Conservation (phyloP, 2,797 vertebrate genomes). For the Pogoniulus pusillus region DNA sequence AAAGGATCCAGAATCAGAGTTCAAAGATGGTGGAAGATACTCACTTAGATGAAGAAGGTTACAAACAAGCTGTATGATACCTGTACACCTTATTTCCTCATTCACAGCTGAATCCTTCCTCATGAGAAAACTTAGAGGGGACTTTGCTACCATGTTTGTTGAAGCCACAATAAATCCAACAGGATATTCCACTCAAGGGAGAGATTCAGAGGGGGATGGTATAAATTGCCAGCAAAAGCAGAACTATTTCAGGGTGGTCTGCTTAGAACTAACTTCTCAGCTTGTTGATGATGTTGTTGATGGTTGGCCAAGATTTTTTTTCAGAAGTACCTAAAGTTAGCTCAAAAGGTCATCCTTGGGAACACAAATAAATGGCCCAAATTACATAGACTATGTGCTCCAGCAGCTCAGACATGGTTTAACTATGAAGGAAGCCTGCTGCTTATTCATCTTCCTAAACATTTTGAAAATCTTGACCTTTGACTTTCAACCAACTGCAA, state of each 20-base stretch:
- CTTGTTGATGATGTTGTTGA: slow-evolving; percentile 51
- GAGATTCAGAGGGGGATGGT: background rate
- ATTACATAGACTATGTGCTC: background rate
- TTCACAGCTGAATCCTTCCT: background rate
- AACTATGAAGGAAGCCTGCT: background rate
- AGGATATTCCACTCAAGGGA: slow-evolving; percentile 41
- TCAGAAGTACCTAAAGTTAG: slow-evolving; percentile 44
- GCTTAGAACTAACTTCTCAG: slow-evolving; percentile 1
- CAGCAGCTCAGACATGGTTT: background rate
- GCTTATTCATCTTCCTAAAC: background rate
- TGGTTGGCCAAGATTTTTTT: slow-evolving; percentile 34
- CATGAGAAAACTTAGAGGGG: slow-evolving; percentile 6
- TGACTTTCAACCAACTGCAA: background rate
- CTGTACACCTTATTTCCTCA: slow-evolving; percentile 40
- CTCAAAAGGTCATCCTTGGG: slow-evolving; percentile 15
- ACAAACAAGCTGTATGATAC: background rate
- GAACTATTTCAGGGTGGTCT: slow-evolving; percentile 60
- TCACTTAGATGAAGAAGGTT: background rate
- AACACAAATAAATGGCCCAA: background rate
- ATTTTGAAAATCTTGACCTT: background rate
- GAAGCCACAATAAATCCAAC: slow-evolving; percentile 53
- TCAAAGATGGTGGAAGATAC: background rate
- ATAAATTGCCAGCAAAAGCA: slow-evolving; percentile 57
- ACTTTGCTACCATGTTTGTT: slow-evolving; percentile 16
- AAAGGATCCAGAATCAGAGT: background rate